These are phyloP conservation scores for Caracal caracal DNA, from an alignment of 2,113 vertebrate species.

Conservation along the genomic window DNA sequence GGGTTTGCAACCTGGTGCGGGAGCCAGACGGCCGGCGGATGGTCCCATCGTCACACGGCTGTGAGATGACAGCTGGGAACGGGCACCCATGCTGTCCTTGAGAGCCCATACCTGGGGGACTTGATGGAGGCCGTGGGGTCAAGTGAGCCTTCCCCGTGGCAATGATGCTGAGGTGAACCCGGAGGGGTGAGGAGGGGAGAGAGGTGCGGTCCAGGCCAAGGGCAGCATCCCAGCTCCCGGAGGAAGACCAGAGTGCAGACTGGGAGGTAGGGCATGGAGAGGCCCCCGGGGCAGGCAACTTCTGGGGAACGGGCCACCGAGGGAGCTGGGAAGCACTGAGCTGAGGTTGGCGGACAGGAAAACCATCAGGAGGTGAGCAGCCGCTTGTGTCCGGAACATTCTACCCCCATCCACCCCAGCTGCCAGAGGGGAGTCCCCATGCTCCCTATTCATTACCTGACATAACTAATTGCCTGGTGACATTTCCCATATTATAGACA, in stretches of 20 bases:
- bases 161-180: background rate
- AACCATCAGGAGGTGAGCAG: background rate
- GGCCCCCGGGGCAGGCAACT: background rate
- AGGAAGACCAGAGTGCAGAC: background rate
- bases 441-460: slow-evolving; percentile 90
- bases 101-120: background rate
- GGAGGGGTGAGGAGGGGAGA: background rate
- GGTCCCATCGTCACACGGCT: accelerated
- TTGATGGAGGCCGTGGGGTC: background rate
- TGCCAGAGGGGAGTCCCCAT: slow-evolving; percentile 78
- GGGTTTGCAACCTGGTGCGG: no score
- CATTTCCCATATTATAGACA: slow-evolving; percentile 96
- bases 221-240: background rate
- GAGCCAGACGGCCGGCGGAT: accelerated
- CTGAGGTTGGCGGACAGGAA: background rate
- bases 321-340: accelerated
- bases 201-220: no score
- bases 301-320: accelerated
- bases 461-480: slow-evolving; percentile 95
- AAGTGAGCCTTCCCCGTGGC: accelerated
- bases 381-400: background rate
- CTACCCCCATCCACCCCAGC: slow-evolving; percentile 76
- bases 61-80: accelerated
- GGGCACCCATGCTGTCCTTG: background rate
- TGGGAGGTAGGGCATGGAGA: accelerated